Conservation (phyloP, 2,888 invertebrate genomes). For the Spilarctia lutea region DNA sequence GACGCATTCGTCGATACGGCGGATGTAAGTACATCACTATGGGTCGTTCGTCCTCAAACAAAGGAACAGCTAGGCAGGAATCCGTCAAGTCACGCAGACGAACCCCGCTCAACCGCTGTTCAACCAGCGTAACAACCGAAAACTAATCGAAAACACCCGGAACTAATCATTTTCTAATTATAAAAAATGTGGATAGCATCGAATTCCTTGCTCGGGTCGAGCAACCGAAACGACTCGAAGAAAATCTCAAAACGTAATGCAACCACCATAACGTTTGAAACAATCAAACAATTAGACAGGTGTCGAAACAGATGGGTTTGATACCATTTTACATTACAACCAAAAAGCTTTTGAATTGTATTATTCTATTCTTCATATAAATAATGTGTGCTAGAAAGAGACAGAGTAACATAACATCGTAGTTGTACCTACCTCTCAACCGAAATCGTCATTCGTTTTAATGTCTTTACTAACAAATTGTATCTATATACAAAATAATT, state of each 20-base stretch:
- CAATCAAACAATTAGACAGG: slow-evolving; percentile 51
- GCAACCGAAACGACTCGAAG: slow-evolving; percentile 60
- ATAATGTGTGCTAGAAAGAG: neutral
- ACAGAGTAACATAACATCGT: neutral
- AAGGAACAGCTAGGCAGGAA: slow-evolving; percentile 74
- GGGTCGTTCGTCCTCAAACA: slow-evolving; percentile 68
- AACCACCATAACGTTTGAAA: slow-evolving; percentile 48
- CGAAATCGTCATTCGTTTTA: neutral
- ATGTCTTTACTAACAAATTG: neutral
- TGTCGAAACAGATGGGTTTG: slow-evolving; percentile 43
- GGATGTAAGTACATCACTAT: slow-evolving; percentile 57
- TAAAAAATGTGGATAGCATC: slow-evolving; percentile 74
- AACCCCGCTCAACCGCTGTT: slow-evolving; percentile 55
- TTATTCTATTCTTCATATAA: neutral
- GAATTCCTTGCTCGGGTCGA: slow-evolving; percentile 61
- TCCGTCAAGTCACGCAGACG: slow-evolving; percentile 80
- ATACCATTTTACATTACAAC: slow-evolving; percentile 43
- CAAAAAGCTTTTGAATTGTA: slow-evolving; percentile 35
- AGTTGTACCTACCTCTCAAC: neutral
- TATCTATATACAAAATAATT: neutral
- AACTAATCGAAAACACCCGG: slow-evolving; percentile 83
- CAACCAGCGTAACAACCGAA: slow-evolving; percentile 69
- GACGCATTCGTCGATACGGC: slow-evolving; percentile 47
- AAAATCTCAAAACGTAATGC: slow-evolving; percentile 50
- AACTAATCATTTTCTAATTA: slow-evolving; percentile 82